These are phyloP conservation scores for Myotis yumanensis DNA, from an alignment of 2,113 vertebrate genomes.

Conservation along the genomic window DNA sequence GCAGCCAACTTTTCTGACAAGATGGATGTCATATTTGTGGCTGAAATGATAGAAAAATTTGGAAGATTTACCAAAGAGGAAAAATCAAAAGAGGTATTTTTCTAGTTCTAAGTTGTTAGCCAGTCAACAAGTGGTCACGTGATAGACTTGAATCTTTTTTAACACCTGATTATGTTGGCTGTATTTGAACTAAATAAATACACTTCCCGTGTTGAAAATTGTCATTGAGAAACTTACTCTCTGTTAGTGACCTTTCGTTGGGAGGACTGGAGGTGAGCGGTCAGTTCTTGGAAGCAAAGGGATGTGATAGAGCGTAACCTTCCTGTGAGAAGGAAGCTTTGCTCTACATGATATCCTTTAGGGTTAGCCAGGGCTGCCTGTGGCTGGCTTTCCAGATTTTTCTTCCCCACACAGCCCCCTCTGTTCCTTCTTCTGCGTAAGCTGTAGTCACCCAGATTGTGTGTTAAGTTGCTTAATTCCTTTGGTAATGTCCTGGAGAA, in stretches of 20 bases:
- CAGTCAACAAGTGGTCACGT: background rate
- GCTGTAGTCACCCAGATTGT: background rate
- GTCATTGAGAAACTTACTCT: background rate
- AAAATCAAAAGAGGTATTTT: conserved; percentile 94
- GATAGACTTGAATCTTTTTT: background rate
- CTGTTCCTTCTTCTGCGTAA: background rate
- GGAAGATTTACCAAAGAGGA: conserved; percentile 92
- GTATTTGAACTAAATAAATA: background rate
- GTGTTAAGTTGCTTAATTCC: background rate
- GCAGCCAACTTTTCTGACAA: conserved; percentile 98
- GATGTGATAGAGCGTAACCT: fast-evolving
- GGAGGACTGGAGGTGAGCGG: background rate
- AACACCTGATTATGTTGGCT: background rate
- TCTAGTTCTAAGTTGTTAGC: background rate
- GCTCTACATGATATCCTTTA: fast-evolving
- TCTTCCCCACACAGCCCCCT: fast-evolving
- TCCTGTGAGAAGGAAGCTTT: background rate
- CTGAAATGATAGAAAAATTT: conserved; percentile 99
- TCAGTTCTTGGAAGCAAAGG: background rate
- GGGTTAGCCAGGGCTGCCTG: background rate
- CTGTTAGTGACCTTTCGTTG: background rate
- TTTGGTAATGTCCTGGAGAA: background rate
- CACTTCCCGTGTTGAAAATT: background rate
- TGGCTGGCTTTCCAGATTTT: fast-evolving
- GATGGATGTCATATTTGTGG: conserved; percentile 98